Conservation (phyloP, 2,888 invertebrate species). For the Podabrus alpinus region DNA sequence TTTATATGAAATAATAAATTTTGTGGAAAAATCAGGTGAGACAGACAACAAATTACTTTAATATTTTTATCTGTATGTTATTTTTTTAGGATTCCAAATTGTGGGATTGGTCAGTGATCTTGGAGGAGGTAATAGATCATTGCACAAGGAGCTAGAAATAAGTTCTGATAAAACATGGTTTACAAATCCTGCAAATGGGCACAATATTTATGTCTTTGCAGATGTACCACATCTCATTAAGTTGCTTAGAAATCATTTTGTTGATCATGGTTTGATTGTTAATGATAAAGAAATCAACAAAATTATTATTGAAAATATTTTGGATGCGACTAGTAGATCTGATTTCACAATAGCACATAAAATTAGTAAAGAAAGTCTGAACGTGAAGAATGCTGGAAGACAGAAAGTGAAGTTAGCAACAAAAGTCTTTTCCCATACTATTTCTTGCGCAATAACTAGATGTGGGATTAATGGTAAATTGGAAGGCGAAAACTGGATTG, state of each 20-base stretch:
- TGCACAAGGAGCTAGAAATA: too few species aligned
- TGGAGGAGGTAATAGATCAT: too few species aligned
- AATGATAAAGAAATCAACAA: constrained; percentile 30
- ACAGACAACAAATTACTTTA: too few species aligned
- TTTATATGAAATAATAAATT: too few species aligned
- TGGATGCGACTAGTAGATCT: constrained; percentile 21
- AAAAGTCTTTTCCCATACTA: not conserved
- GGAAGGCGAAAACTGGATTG: constrained; percentile 3
- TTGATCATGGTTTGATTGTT: constrained; percentile 28
- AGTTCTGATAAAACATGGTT: too few species aligned
- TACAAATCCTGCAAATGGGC: constrained; percentile 23
- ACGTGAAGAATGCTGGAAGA: not conserved
- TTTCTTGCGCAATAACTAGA: not conserved
- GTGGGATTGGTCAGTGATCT: too few species aligned
- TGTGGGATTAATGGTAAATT: constrained; percentile 11
- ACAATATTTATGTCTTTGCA: constrained; percentile 20
- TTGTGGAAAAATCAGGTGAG: too few species aligned
- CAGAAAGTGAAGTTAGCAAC: constrained; percentile 3
- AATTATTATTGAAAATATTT: constrained; percentile 18
- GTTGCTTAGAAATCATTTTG: constrained; percentile 29
- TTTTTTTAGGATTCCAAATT: too few species aligned
- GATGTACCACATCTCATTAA: constrained; percentile 34
- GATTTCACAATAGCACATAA: constrained; percentile 35
- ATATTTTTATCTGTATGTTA: too few species aligned
- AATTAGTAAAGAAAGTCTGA: constrained; percentile 15